phyloP scores from a whole-genome alignment of 1,140 invertebrate genomes.

The Eupeodes corollae region DNA sequence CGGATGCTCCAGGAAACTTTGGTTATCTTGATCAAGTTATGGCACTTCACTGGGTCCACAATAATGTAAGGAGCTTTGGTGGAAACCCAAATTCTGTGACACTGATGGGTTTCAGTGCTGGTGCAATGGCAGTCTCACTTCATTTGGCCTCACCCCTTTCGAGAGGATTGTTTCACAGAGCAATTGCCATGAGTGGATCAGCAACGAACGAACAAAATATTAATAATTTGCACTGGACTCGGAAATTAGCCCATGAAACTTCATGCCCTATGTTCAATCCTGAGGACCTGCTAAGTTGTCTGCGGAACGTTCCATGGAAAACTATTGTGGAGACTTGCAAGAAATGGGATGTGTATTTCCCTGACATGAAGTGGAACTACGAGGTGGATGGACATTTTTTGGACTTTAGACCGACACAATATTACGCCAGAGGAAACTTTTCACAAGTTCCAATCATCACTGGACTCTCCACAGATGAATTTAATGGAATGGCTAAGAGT shows the following conservation, averaged over 20 bases:
- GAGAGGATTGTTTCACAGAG: constrained; percentile 44
- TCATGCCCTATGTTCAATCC: neutral
- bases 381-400: constrained; percentile 32
- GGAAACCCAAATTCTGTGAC: constrained; percentile 13
- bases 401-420: constrained; percentile 39
- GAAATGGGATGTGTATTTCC: neutral
- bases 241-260: neutral
- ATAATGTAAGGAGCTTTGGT: constrained; percentile 13
- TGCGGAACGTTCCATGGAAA: neutral
- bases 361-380: neutral
- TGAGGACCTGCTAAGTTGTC: neutral
- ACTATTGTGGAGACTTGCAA: neutral
- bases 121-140: neutral
- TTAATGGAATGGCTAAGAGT: constrained; percentile 35
- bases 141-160: constrained; percentile 7
- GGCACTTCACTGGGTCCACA: constrained; percentile 17
- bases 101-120: constrained; percentile 15
- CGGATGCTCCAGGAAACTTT: constrained; percentile 38
- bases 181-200: constrained; percentile 50
- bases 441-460: constrained; percentile 52
- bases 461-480: constrained; percentile 51
- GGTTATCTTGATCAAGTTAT: constrained; percentile 39
- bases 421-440: constrained; percentile 44
- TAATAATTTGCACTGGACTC: neutral
- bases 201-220: constrained; percentile 16